Evolutionary conservation across 2,888 invertebrate species (phyloP).

Genomic region (Orchestes rusci): DNA sequence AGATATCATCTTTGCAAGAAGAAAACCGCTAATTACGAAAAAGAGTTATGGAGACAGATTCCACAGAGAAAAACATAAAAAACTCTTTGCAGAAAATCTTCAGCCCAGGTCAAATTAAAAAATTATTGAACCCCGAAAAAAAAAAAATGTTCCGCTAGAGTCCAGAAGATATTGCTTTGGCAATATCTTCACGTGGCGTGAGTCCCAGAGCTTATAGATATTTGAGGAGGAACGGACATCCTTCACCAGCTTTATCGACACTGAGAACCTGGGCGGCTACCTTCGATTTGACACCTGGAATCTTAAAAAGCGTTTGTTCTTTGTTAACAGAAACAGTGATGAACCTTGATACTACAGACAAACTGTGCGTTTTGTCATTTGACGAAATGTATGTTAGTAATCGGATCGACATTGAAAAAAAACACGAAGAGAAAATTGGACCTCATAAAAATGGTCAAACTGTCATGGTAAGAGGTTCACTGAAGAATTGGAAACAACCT

Average conservation of each 20-base stretch:
- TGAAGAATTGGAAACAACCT: slow-evolving; percentile 11
- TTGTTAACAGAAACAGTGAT: slow-evolving; percentile 4
- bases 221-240: no score
- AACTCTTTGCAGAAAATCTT: no score
- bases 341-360: slow-evolving; percentile 2
- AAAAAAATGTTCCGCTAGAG: slow-evolving; percentile 12
- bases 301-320: slow-evolving; percentile 2
- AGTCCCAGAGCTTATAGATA: slow-evolving; percentile 26
- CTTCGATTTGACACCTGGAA: no score
- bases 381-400: slow-evolving; percentile 22
- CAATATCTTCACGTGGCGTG: slow-evolving; percentile 20
- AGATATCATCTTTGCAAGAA: no score
- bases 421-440: slow-evolving; percentile 13
- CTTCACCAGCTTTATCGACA: no score
- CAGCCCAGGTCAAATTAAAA: slow-evolving; percentile 18
- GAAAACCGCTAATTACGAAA: no score
- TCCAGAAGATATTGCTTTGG: slow-evolving; percentile 13
- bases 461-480: slow-evolving; percentile 6
- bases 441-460: slow-evolving; percentile 10
- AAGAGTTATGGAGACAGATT: no score
- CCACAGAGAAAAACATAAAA: no score
- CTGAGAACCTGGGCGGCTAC: no score
- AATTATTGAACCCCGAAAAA: slow-evolving; percentile 14
- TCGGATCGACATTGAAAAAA: slow-evolving; percentile 21
- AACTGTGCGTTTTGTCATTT: slow-evolving; percentile 21